A percentile compares a stretch with the other conserved stretches of the same genome.
These are phyloP conservation scores for Vidua chalybeata DNA, from an alignment of 2,113 vertebrate genomes.

Conservation along the genomic window DNA sequence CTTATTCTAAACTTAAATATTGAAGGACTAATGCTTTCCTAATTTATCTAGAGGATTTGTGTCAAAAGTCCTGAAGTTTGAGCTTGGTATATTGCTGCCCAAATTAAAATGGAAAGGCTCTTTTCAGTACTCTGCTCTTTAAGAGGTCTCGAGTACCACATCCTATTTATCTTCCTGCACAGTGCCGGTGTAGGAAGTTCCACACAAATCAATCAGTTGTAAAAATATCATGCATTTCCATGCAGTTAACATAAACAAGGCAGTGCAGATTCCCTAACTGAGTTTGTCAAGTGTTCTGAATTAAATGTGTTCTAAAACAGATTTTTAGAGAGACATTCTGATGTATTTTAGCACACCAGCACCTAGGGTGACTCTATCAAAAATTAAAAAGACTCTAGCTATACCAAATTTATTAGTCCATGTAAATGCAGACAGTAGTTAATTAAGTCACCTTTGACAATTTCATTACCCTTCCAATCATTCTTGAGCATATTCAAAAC, in stretches of 20 bases:
- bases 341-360: background rate
- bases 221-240: background rate
- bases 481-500: background rate
- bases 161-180: background rate
- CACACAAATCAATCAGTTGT: background rate
- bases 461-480: slow-evolving; percentile 1
- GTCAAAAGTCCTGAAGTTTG: background rate
- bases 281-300: background rate
- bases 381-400: background rate
- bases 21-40: background rate
- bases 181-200: background rate
- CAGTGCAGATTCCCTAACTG: background rate
- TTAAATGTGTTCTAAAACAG: background rate
- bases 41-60: background rate
- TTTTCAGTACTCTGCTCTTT: background rate
- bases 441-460: slow-evolving; percentile 10
- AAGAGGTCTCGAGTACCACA: background rate
- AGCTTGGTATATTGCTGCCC: background rate
- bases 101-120: background rate
- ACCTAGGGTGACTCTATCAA: background rate
- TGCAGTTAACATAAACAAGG: background rate
- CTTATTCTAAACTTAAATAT: background rate
- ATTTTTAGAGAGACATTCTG: background rate
- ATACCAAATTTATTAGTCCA: background rate
- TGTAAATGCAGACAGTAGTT: slow-evolving; percentile 8